Percentiles rank a stretch among this genome's conserved stretches.
Conservation (phyloP, 2,113 vertebrate genomes). For the Budorcas taxicolor region DNA sequence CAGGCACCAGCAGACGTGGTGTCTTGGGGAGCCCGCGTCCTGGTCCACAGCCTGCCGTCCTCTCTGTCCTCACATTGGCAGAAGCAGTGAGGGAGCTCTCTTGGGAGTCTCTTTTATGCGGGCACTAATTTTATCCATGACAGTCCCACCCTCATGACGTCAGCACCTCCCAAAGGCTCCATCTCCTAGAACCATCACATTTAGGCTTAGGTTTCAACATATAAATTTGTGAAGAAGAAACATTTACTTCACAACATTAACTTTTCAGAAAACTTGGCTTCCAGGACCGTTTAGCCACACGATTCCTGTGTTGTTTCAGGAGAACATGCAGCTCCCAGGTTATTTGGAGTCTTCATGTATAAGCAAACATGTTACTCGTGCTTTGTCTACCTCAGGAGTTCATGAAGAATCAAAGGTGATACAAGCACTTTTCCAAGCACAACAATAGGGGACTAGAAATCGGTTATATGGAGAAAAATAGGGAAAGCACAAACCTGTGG, state of each 20-base stretch:
- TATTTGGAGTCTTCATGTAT: not conserved
- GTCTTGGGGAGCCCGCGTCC: not conserved
- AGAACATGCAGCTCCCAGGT: not conserved
- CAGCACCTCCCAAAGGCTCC: not conserved
- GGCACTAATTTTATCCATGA: not conserved
- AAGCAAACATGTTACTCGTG: not conserved
- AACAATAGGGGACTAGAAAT: not conserved
- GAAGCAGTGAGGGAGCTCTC: not conserved
- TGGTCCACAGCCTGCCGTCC: not conserved
- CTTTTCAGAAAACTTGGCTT: not conserved
- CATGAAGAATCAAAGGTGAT: not conserved
- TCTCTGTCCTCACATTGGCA: not conserved
- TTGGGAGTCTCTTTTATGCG: not conserved
- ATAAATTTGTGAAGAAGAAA: not conserved
- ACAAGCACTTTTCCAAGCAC: not conserved
- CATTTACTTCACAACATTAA: not conserved
- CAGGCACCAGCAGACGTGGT: not conserved
- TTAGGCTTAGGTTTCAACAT: not conserved
- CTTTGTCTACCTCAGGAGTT: not conserved
- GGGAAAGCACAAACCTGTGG: not conserved
- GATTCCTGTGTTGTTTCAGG: not conserved
- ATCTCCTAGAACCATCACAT: not conserved
- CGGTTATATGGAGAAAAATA: not conserved
- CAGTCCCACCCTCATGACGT: not conserved
- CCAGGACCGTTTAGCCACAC: not conserved